phyloP scores from a whole-genome alignment of 2,797 vertebrate species.

The Microctenopoma stevenorrisi region DNA sequence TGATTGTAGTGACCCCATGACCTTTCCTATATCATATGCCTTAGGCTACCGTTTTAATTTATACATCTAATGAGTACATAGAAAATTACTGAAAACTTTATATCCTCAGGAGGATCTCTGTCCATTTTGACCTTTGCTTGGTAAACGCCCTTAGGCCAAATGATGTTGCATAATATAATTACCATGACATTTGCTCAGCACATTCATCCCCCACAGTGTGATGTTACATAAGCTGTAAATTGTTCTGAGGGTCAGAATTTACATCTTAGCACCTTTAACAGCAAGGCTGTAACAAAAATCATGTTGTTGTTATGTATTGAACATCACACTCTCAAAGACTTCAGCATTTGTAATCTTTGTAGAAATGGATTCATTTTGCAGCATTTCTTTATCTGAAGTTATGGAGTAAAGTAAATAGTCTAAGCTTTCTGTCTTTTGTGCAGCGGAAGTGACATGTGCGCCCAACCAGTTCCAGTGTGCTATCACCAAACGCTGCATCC shows the following conservation, averaged over 20 bases:
- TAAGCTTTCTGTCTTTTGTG: slow-evolving; percentile 26
- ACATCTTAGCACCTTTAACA: slow-evolving; percentile 43
- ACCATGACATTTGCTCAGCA: slow-evolving; percentile 54
- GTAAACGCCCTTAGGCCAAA: slow-evolving; percentile 27
- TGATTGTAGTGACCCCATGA: slow-evolving; percentile 5
- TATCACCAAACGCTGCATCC: slow-evolving; percentile 98
- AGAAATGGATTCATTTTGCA: slow-evolving; percentile 3
- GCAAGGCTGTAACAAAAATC: slow-evolving; percentile 12
- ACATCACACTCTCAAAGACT: not conserved
- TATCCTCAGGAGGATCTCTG: slow-evolving; percentile 26
- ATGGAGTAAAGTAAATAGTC: not conserved
- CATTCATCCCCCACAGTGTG: slow-evolving; percentile 38
- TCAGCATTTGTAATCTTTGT: not conserved
- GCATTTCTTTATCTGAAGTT: slow-evolving; percentile 2
- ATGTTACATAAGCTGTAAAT: slow-evolving; percentile 31
- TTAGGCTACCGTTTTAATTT: slow-evolving; percentile 4
- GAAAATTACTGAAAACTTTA: slow-evolving; percentile 34
- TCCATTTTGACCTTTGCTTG: slow-evolving; percentile 53
- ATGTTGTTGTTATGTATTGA: not conserved
- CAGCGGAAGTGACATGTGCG: slow-evolving; percentile 96
- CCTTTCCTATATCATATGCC: not conserved
- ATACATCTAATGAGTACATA: slow-evolving; percentile 22
- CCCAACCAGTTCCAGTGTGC: slow-evolving; percentile 99
- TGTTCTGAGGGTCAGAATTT: slow-evolving; percentile 42
- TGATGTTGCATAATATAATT: slow-evolving; percentile 54